These are phyloP conservation scores for Chaetops frenatus DNA, from an alignment of 2,113 vertebrate genomes.

Conservation along the genomic window DNA sequence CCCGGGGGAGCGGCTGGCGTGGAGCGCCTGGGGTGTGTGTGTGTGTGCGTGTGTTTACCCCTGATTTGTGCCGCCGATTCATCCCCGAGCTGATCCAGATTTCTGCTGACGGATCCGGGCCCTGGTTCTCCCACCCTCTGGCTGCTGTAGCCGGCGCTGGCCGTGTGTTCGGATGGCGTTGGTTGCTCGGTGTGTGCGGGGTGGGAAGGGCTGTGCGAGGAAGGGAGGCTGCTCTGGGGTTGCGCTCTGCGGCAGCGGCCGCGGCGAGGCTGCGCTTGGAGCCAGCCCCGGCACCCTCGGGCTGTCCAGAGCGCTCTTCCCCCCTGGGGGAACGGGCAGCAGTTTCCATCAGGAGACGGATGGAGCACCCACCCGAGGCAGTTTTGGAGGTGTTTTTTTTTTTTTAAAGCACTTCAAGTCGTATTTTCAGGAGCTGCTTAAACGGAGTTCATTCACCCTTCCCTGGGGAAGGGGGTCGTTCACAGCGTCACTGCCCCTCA, in stretches of 20 bases:
- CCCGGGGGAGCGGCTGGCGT: background rate
- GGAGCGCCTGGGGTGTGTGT: background rate
- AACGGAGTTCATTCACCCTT: background rate
- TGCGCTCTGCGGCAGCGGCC: accelerated
- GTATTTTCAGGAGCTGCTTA: background rate
- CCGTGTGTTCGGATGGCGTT: background rate
- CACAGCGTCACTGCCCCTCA: background rate
- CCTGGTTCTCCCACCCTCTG: background rate
- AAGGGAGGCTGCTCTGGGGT: background rate
- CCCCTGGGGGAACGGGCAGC: background rate
- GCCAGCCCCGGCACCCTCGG: background rate
- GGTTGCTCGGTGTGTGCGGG: background rate
- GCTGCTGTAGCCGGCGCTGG: background rate
- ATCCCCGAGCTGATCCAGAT: background rate
- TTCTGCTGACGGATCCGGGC: background rate
- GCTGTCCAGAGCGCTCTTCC: background rate
- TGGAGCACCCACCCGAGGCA: background rate
- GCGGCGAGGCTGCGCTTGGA: background rate
- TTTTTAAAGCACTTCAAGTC: background rate
- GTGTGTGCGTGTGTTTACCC: background rate
- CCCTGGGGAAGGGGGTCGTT: background rate
- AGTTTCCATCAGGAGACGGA: background rate
- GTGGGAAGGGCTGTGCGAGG: background rate
- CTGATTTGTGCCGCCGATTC: background rate
- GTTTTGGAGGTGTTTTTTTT: too few species aligned